Percentiles rank a stretch among this genome's conserved stretches.
phyloP scores from a whole-genome alignment of 2,113 vertebrate genomes.

The Vicugna pacos region DNA sequence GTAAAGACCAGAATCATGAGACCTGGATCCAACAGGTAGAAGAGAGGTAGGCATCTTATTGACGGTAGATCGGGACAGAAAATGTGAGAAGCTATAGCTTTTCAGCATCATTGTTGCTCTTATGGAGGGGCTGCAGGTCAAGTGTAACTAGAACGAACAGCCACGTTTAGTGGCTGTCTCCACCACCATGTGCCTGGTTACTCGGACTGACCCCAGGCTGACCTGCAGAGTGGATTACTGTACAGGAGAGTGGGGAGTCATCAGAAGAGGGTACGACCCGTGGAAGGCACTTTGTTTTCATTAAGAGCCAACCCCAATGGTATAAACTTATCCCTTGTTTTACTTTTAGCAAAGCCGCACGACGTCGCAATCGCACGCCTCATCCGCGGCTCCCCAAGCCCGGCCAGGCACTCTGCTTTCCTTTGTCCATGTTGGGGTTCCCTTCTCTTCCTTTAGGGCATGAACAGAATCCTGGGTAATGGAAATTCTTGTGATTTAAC shows the following conservation, averaged over 20 bases:
- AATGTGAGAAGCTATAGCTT: rapidly evolving
- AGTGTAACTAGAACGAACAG: neutral
- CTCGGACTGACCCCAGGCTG: neutral
- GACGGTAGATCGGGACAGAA: rapidly evolving
- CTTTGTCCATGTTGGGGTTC: too few species aligned
- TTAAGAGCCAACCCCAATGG: neutral
- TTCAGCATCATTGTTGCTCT: neutral
- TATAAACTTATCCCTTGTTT: neutral
- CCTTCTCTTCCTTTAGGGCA: neutral
- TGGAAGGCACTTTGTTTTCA: neutral
- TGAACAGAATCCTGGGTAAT: rapidly evolving
- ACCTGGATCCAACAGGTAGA: neutral
- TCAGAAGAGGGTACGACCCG: neutral
- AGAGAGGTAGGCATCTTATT: rapidly evolving
- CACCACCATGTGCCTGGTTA: neutral
- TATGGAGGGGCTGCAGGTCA: neutral
- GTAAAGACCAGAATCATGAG: neutral
- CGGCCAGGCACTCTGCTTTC: too few species aligned
- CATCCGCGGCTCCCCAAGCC: neutral
- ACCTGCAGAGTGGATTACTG: neutral
- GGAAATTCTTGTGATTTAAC: neutral
- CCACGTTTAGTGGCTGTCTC: rapidly evolving
- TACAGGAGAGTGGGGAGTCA: neutral
- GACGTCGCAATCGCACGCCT: neutral
- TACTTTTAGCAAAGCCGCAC: neutral